These are phyloP conservation scores for Probosciger aterrimus DNA, from an alignment of 2,113 vertebrate species.

Conservation along the genomic window DNA sequence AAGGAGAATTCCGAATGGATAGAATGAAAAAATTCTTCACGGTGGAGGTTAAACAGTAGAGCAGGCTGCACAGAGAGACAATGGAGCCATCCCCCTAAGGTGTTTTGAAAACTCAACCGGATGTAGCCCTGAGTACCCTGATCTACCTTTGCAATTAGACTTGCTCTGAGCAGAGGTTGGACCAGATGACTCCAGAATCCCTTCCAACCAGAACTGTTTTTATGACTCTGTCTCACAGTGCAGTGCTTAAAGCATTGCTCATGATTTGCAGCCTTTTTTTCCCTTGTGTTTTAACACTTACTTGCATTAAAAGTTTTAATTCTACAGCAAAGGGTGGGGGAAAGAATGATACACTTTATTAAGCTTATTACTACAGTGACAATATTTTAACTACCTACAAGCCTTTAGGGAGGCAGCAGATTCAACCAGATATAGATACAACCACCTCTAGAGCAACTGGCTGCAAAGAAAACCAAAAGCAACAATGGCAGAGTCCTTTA, in stretches of 20 bases:
- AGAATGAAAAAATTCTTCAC: background rate
- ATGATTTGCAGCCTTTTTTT: background rate
- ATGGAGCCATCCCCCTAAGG: background rate
- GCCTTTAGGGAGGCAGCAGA: background rate
- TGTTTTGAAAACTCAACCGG: background rate
- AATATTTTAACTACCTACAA: background rate
- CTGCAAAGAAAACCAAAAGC: background rate
- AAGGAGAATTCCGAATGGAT: background rate
- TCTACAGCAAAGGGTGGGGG: background rate
- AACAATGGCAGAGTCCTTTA: background rate
- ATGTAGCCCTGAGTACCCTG: background rate
- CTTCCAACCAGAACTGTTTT: background rate
- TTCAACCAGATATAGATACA: background rate
- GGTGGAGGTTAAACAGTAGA: background rate
- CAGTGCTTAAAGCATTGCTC: background rate
- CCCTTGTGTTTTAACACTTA: background rate
- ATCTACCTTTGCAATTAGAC: background rate
- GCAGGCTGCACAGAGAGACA: background rate
- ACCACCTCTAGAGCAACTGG: background rate
- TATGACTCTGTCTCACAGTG: background rate
- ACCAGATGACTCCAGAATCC: background rate
- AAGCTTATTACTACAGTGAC: background rate
- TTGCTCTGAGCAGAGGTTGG: background rate
- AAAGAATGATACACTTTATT: background rate
- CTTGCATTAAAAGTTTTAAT: background rate